A percentile compares a stretch with the other conserved stretches of the same genome.
phyloP scores from a whole-genome alignment of 2,888 invertebrate species.

The Hypsopygia costalis region DNA sequence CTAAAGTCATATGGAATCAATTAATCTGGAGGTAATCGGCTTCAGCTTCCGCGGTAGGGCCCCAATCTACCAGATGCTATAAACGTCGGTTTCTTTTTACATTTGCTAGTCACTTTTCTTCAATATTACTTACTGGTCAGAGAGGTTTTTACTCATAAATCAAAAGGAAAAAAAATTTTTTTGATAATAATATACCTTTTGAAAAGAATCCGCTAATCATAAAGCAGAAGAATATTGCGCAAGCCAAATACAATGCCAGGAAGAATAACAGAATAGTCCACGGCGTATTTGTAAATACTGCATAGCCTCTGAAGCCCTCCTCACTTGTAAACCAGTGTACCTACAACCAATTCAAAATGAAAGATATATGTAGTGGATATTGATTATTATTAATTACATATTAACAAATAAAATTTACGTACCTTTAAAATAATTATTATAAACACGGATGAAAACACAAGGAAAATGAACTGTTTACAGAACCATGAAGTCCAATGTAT shows the following conservation, averaged over 20 bases:
- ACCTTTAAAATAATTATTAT: slow-evolving; percentile 82
- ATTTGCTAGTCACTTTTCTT: no score
- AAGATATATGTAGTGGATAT: no score
- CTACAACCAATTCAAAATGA: slow-evolving; percentile 42
- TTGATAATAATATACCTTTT: slow-evolving; percentile 80
- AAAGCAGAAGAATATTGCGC: slow-evolving; percentile 89
- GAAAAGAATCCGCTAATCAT: slow-evolving; percentile 90
- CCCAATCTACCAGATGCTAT: no score
- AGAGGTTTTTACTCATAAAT: no score
- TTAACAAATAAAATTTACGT: slow-evolving; percentile 11
- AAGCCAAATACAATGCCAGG: slow-evolving; percentile 84
- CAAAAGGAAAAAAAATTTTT: no score
- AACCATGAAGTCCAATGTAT: slow-evolving; percentile 94
- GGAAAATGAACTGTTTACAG: slow-evolving; percentile 85
- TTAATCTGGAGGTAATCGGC: no score
- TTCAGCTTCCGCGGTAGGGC: no score
- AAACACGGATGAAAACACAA: slow-evolving; percentile 80
- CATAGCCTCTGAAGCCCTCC: slow-evolving; percentile 66
- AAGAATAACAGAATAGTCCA: slow-evolving; percentile 85
- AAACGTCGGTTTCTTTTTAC: no score
- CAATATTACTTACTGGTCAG: no score
- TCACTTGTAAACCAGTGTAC: slow-evolving; percentile 74
- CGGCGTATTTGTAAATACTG: slow-evolving; percentile 86
- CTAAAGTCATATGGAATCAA: no score
- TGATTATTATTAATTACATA: no score